These are phyloP conservation scores for Thelaira solivaga DNA, from an alignment of 2,888 invertebrate genomes.

Conservation along the genomic window DNA sequence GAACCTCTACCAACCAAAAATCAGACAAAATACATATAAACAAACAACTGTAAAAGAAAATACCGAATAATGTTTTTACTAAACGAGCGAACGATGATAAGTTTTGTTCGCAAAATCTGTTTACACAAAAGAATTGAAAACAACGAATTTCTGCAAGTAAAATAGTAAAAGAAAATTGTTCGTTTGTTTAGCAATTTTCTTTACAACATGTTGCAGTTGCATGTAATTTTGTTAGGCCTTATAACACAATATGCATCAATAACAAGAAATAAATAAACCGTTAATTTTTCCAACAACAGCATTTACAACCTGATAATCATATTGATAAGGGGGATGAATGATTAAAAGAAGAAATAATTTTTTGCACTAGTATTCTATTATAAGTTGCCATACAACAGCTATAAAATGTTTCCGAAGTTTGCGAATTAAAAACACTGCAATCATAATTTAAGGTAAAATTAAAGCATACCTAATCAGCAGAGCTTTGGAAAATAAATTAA, in stretches of 20 bases:
- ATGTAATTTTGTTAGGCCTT: background rate
- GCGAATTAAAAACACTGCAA: too few species aligned
- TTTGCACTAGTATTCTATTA: background rate
- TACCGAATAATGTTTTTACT: slow-evolving; percentile 1
- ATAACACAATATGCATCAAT: background rate
- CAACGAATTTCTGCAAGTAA: slow-evolving; percentile 28
- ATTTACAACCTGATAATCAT: background rate
- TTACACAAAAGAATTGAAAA: slow-evolving; percentile 11
- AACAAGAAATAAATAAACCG: background rate
- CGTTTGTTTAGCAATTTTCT: slow-evolving; percentile 2
- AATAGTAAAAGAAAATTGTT: background rate
- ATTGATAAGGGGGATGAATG: slow-evolving; percentile 4
- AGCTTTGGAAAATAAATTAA: too few species aligned
- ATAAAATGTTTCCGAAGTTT: background rate
- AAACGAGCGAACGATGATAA: slow-evolving; percentile 37
- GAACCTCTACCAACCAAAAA: slow-evolving; percentile 47
- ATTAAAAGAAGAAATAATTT: background rate
- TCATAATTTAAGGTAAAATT: too few species aligned
- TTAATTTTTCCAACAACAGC: background rate
- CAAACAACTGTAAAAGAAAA: slow-evolving; percentile 25
- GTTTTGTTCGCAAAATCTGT: background rate
- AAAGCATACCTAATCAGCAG: too few species aligned
- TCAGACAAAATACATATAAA: slow-evolving; percentile 5
- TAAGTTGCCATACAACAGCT: background rate
- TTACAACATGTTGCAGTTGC: slow-evolving; percentile 10